Evolutionary conservation across 2,888 invertebrate genomes (phyloP).

Genomic region (Lithophane socia): DNA sequence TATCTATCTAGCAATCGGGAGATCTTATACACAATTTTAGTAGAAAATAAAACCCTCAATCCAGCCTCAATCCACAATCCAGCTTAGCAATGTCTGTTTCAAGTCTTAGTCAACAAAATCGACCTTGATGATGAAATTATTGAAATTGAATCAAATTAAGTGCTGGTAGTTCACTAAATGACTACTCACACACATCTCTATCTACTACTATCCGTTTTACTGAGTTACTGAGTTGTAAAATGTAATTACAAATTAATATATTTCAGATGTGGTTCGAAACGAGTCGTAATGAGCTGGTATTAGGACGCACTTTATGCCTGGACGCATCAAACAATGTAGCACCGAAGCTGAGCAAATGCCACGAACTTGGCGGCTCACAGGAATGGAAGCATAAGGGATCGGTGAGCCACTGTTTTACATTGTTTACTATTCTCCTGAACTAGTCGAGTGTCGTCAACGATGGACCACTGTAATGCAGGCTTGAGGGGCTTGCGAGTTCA

Average conservation of each 20-base stretch:
- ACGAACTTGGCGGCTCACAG: slow-evolving; percentile 97
- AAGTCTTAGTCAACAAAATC: not conserved
- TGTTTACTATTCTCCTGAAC: not conserved
- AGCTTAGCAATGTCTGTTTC: not conserved
- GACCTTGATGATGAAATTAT: not conserved
- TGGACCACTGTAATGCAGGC: no score
- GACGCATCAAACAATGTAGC: slow-evolving; percentile 92
- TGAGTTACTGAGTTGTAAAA: not conserved
- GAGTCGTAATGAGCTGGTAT: slow-evolving; percentile 94
- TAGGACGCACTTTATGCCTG: slow-evolving; percentile 96
- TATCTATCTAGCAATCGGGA: not conserved
- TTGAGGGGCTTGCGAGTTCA: no score
- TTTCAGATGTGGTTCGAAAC: slow-evolving; percentile 96
- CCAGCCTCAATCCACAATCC: no score
- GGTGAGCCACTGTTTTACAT: slow-evolving; percentile 80
- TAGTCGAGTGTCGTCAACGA: not conserved
- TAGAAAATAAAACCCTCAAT: not conserved
- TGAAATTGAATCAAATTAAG: not conserved
- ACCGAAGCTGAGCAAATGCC: slow-evolving; percentile 96
- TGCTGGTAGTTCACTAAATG: no score
- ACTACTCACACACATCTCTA: no score
- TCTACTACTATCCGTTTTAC: no score
- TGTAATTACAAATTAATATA: slow-evolving; percentile 2
- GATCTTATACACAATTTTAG: not conserved
- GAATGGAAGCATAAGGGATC: slow-evolving; percentile 96